Evolutionary conservation across 2,113 vertebrate species (phyloP).

Genomic region (Numida meleagris): DNA sequence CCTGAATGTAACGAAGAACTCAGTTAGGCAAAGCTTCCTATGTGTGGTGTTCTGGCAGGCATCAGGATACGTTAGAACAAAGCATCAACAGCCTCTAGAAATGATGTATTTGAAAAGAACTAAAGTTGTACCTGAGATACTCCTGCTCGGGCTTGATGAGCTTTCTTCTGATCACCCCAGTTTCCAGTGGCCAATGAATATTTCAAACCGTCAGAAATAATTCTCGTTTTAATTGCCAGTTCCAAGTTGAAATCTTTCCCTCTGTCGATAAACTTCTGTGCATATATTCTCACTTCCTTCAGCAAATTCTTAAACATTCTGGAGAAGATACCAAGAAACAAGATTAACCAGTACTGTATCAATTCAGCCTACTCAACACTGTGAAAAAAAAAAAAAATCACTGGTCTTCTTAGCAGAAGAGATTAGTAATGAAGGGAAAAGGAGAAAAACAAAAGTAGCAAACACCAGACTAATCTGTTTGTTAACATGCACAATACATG

Average conservation of each 20-base stretch:
- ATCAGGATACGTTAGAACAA: not conserved
- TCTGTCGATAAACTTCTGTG: slow-evolving; percentile 97
- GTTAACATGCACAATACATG: not conserved
- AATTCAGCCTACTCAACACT: not conserved
- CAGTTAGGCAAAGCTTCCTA: not conserved
- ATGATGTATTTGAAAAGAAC: not conserved
- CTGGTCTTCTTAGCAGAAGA: not conserved
- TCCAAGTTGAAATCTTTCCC: slow-evolving; percentile 99
- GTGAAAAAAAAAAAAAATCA: not conserved
- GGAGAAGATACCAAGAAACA: not conserved
- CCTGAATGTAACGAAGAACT: slow-evolving; percentile 71
- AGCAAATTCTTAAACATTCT: slow-evolving; percentile 99
- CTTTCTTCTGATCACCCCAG: slow-evolving; percentile 99
- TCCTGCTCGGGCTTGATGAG: slow-evolving; percentile 96
- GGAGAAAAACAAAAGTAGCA: fast-evolving
- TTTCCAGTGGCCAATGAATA: slow-evolving; percentile 97
- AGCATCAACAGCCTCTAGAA: not conserved
- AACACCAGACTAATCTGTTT: not conserved
- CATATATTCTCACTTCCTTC: slow-evolving; percentile 98
- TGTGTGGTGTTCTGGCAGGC: not conserved
- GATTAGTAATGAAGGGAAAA: not conserved
- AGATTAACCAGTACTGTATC: not conserved
- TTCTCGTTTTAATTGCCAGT: slow-evolving; percentile 95
- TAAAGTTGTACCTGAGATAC: slow-evolving; percentile 89
- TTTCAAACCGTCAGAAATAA: slow-evolving; percentile 97